These are phyloP conservation scores for Hydriomena furcata DNA, from an alignment of 2,888 invertebrate species.

Conservation along the genomic window DNA sequence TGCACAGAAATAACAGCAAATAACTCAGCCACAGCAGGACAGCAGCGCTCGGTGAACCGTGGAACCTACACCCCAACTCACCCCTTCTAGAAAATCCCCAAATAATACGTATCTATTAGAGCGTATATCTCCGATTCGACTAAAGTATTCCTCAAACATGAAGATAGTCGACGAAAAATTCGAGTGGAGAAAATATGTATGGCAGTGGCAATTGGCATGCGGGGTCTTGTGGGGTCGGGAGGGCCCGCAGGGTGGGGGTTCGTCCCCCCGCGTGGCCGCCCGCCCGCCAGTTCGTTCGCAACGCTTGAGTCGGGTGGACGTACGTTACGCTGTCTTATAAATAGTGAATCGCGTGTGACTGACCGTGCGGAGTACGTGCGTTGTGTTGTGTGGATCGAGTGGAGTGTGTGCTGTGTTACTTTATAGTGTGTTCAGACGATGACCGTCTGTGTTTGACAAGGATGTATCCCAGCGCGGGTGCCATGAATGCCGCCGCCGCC, in stretches of 20 bases:
- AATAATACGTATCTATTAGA: slow-evolving; percentile 81
- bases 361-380: slow-evolving; percentile 60
- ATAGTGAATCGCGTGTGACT: slow-evolving; percentile 68
- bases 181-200: slow-evolving; percentile 81
- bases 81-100: slow-evolving; percentile 67
- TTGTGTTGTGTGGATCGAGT: slow-evolving; percentile 70
- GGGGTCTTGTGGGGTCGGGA: slow-evolving; percentile 60
- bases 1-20: slow-evolving; percentile 57
- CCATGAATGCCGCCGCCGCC: slow-evolving; percentile 93
- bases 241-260: slow-evolving; percentile 48
- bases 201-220: slow-evolving; percentile 71
- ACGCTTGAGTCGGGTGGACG: slow-evolving; percentile 53
- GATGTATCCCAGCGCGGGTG: slow-evolving; percentile 93
- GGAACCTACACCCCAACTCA: slow-evolving; percentile 56
- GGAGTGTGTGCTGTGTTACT: slow-evolving; percentile 74
- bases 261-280: slow-evolving; percentile 55
- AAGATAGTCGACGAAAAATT: slow-evolving; percentile 82
- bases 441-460: slow-evolving; percentile 79
- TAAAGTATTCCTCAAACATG: slow-evolving; percentile 81
- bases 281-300: slow-evolving; percentile 65
- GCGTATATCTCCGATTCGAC: slow-evolving; percentile 79
- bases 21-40: slow-evolving; percentile 54
- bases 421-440: slow-evolving; percentile 67
- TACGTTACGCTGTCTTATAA: slow-evolving; percentile 42
- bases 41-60: slow-evolving; percentile 49